phyloP scores from a whole-genome alignment of 2,797 vertebrate genomes.

The Sardinella longiceps region DNA sequence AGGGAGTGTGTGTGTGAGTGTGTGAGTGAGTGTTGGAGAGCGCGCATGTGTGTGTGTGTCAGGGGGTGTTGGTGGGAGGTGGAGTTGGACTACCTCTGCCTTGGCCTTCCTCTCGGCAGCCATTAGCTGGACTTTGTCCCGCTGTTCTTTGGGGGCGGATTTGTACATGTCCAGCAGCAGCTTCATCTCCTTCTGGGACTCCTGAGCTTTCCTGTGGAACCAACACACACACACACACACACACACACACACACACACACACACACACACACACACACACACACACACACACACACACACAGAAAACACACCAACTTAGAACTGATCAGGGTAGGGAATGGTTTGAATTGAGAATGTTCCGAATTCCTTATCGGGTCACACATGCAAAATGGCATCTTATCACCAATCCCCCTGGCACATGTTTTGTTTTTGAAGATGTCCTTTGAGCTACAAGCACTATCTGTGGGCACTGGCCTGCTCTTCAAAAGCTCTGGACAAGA shows the following conservation, averaged over 20 bases:
- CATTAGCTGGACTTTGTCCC: slow-evolving; percentile 96
- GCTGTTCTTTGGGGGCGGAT: slow-evolving; percentile 91
- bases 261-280: slow-evolving; percentile 7
- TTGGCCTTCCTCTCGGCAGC: slow-evolving; percentile 92
- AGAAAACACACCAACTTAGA: not conserved
- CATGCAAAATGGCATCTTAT: not conserved
- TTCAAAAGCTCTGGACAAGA: not conserved
- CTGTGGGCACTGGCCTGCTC: not conserved
- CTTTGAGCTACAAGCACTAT: not conserved
- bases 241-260: slow-evolving; percentile 8
- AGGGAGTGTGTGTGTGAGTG: not conserved
- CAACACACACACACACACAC: not conserved
- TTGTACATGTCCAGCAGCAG: slow-evolving; percentile 94
- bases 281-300: too few relatives aligned
- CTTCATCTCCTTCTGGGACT: slow-evolving; percentile 96
- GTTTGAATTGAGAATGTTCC: not conserved
- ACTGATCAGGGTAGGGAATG: not conserved
- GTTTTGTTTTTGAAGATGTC: slow-evolving; percentile 3
- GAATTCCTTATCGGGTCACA: not conserved
- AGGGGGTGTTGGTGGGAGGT: not conserved
- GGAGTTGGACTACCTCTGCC: slow-evolving; percentile 80
- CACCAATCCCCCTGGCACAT: not conserved
- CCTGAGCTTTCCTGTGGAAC: slow-evolving; percentile 86
- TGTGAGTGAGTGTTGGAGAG: too few relatives aligned
- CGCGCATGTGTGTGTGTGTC: slow-evolving; percentile 1